Conservation (phyloP, 23 tunicate genomes). For the Oikopleura albicans region DNA sequence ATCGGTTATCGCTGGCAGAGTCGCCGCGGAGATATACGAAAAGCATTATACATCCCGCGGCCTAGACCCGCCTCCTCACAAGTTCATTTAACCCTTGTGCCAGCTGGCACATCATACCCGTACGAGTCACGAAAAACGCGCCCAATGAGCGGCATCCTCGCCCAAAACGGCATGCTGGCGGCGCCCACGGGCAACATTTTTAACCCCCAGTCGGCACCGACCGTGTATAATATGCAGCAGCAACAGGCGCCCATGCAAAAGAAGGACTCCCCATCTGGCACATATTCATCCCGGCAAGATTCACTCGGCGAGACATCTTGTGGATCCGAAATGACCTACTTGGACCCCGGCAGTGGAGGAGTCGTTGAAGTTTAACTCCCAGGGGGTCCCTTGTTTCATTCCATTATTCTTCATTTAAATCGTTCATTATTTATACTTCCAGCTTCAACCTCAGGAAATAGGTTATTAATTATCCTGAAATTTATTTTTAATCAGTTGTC, state of each 20-base stretch:
- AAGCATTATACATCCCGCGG: neutral
- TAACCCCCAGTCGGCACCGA: neutral
- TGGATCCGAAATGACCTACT: conserved; percentile 5
- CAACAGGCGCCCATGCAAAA: neutral
- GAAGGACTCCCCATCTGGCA: neutral
- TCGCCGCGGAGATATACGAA: conserved; percentile 1
- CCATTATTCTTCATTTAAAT: neutral
- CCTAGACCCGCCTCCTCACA: conserved; percentile 15
- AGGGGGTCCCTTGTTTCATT: too few species aligned
- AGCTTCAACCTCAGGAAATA: neutral
- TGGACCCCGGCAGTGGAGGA: conserved; percentile 3
- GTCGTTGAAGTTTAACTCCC: neutral
- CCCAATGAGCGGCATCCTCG: neutral
- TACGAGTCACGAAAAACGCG: neutral
- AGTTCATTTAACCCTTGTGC: conserved; percentile 13
- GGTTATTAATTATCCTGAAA: too few species aligned
- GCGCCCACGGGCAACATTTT: neutral
- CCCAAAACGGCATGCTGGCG: neutral
- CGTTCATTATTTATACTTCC: neutral
- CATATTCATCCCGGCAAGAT: neutral
- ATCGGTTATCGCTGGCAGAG: conserved; percentile 8
- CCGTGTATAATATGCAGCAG: neutral
- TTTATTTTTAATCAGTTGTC: too few species aligned
- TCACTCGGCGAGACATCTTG: neutral
- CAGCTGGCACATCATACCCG: neutral